Percentiles rank a stretch among this genome's conserved stretches.
phyloP scores from a whole-genome alignment of 2,797 vertebrate species.

The Coregonus ussuriensis region DNA sequence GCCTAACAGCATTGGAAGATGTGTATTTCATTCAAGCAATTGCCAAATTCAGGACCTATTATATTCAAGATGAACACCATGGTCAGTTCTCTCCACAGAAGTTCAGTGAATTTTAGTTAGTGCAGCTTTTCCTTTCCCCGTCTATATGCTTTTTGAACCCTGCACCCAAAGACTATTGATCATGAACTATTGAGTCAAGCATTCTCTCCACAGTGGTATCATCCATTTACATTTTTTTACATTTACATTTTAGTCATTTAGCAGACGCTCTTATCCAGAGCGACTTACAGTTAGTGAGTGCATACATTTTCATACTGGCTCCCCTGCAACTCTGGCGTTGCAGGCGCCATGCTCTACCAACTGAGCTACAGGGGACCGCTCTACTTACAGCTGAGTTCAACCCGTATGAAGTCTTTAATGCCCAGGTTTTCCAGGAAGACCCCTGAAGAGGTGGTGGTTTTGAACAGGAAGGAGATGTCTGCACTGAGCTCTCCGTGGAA shows the following conservation, averaged over 20 bases:
- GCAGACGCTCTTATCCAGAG: too few species aligned
- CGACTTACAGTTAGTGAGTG: too few species aligned
- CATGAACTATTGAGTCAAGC: background rate
- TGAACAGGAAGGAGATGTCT: constrained; percentile 94
- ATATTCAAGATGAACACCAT: background rate
- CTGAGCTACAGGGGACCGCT: too few species aligned
- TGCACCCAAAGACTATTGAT: background rate
- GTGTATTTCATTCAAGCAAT: background rate
- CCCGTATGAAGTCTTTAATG: constrained; percentile 93
- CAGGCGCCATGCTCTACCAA: too few species aligned
- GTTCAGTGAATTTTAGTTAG: background rate
- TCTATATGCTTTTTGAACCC: too few species aligned
- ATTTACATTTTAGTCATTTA: too few species aligned
- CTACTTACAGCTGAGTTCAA: constrained; percentile 56
- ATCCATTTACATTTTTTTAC: background rate
- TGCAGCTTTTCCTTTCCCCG: background rate
- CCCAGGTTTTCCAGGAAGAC: constrained; percentile 95
- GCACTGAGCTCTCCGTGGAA: constrained; percentile 91
- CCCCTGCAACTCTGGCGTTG: too few species aligned
- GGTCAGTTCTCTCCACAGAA: background rate
- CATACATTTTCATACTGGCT: too few species aligned
- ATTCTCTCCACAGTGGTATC: background rate
- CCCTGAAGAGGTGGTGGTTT: constrained; percentile 88
- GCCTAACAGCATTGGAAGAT: background rate
- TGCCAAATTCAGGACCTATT: background rate